phyloP scores from a whole-genome alignment of 2,113 vertebrate species.

The Gymnarchus niloticus region DNA sequence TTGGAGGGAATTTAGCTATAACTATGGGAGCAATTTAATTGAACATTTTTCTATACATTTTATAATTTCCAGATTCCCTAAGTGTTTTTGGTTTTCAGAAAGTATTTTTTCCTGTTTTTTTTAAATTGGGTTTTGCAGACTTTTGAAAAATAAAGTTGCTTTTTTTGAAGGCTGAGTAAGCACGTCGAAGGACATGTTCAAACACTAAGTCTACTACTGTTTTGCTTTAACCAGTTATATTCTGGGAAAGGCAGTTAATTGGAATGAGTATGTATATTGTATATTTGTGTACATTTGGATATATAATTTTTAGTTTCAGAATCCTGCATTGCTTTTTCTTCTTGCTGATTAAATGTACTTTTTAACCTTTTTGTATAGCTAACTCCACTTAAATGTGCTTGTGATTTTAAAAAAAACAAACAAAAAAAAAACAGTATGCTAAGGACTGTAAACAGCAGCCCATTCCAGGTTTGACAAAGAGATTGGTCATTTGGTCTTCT shows the following conservation, averaged over 20 bases:
- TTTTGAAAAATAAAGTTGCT: neutral
- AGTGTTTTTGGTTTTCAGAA: neutral
- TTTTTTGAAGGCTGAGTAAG: neutral
- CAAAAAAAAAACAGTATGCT: no score
- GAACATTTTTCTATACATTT: neutral
- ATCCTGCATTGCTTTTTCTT: neutral
- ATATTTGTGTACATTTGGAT: neutral
- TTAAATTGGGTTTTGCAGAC: neutral
- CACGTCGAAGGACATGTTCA: neutral
- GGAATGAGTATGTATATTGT: neutral
- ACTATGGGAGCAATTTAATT: neutral
- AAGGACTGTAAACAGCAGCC: no score
- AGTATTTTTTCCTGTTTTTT: neutral
- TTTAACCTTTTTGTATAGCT: neutral
- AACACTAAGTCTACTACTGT: neutral
- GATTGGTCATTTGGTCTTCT: neutral
- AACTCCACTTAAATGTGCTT: neutral
- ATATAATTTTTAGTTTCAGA: neutral
- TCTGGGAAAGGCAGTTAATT: neutral
- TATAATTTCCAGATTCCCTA: neutral
- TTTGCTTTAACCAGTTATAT: neutral
- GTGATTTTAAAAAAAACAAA: neutral
- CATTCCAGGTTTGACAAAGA: neutral
- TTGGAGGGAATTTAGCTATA: no score
- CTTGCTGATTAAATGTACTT: neutral